Evolutionary conservation across 2,113 vertebrate species (phyloP).

Genomic region (Pteronura brasiliensis): DNA sequence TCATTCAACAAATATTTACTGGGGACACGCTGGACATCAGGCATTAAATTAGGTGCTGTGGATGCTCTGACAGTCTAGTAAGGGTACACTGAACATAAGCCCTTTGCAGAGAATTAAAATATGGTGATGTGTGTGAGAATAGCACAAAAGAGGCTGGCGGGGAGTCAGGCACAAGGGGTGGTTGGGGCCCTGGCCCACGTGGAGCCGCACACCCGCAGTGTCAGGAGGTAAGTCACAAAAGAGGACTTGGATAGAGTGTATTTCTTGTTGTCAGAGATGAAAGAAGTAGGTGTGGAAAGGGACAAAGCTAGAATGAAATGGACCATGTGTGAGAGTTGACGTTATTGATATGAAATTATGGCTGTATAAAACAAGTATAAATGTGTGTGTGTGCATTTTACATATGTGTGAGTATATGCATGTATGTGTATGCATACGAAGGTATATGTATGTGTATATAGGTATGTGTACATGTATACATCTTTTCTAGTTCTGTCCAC

Average conservation of each 20-base stretch:
- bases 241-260: not conserved
- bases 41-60: not conserved
- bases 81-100: not conserved
- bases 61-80: not conserved
- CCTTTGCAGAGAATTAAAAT: not conserved
- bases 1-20: not conserved
- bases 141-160: not conserved
- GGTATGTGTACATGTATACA: not conserved
- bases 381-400: not conserved
- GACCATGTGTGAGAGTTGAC: not conserved
- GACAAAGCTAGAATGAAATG: not conserved
- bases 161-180: not conserved
- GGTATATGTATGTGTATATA: not conserved
- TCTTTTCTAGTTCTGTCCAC: not conserved
- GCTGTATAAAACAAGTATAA: not conserved
- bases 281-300: not conserved
- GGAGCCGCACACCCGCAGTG: too few species aligned
- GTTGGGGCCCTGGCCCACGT: not conserved
- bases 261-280: not conserved
- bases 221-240: not conserved
- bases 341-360: not conserved
- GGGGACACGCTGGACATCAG: not conserved
- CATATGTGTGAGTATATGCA: not conserved
- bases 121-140: not conserved
- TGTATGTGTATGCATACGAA: accelerated